Evolutionary conservation across 2,797 vertebrate genomes (phyloP), one percentile per base, ranked within the genome.

Genomic region (Erethizon dorsatum): DNA sequence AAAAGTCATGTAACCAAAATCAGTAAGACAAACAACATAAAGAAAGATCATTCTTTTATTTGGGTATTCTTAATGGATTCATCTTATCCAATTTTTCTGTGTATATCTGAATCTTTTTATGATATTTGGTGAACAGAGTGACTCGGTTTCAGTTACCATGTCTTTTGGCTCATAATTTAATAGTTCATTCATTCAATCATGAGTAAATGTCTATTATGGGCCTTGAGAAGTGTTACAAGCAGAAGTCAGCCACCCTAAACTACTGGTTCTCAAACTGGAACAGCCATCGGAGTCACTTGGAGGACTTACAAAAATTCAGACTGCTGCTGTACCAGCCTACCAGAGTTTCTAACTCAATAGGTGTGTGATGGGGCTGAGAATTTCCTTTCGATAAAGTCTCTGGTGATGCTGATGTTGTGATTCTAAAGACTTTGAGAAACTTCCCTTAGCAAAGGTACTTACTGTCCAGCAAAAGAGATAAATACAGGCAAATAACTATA

Each of bases 21-120:
- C 31, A 90, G 50, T 79, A 56, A 96, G 8, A 85, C 2, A 67
- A 57, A 52, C 33, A 69, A 69, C 17, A 37, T 18, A n/a, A 9
- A 83, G 59, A 92, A 92, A 83, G 45, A 78, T 67, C 47, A 45
- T 10, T 87, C 61, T 85, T 50, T 94, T 92, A 92, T 65, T 94
- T 47, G 24, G n/a, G 37, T 94, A 50, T 84, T 83, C 41, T 90
- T 73, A 17, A 93, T 56, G 95, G 24, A 93, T 45, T 69, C 59
- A 37, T 67, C n/a, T 91, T 26, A n/a, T 83, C 45, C 45, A 78
- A n/a, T 33, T 83, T 88, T 95, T 88, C 63, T 52, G 41, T 71
- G 31, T 37, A 24, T 56, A 56, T 61, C 31, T 92, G 85, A 41
- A 94, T 69, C n/a, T 78, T 78, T 89, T 93, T 26, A n/a, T n/a